A percentile compares a stretch with the other conserved stretches of the same genome.
Evolutionary conservation across 2,888 invertebrate species (phyloP).

Genomic region (Argyra leucocephala): DNA sequence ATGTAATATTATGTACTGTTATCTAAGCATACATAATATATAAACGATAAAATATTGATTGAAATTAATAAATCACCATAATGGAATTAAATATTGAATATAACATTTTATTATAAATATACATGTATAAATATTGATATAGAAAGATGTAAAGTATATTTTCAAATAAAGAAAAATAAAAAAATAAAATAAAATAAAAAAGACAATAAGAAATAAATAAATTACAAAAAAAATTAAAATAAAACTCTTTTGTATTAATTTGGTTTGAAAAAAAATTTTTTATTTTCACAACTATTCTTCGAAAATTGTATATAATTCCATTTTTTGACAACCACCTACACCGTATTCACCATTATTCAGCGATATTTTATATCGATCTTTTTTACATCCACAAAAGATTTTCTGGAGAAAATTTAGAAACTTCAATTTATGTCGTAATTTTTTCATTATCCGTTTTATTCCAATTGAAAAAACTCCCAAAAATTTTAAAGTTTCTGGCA

Average conservation of each 20-base stretch:
- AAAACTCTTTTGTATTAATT: not conserved
- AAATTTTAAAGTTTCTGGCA: conserved; percentile 43
- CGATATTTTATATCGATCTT: not conserved
- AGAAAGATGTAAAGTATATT: not conserved
- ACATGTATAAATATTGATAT: not conserved
- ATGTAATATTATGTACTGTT: too few relatives aligned
- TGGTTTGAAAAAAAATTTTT: too few relatives aligned
- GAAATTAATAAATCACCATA: too few relatives aligned
- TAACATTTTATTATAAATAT: not conserved
- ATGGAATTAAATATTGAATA: too few relatives aligned
- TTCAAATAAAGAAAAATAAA: not conserved
- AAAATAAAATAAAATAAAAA: conserved; percentile 9
- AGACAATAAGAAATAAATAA: conserved; percentile 12
- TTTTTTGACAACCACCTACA: not conserved
- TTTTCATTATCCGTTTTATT: too few relatives aligned
- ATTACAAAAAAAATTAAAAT: not conserved
- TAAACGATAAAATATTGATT: too few relatives aligned
- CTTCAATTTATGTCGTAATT: too few relatives aligned
- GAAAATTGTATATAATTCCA: not conserved
- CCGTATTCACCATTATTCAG: too few relatives aligned
- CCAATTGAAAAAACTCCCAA: too few relatives aligned
- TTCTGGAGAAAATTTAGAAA: too few relatives aligned
- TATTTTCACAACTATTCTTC: too few relatives aligned
- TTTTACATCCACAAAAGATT: not conserved
- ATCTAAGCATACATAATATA: too few relatives aligned